Base-by-base conservation (phyloP, 1,140 invertebrate genomes). In the Anastatus disparis region DNA sequence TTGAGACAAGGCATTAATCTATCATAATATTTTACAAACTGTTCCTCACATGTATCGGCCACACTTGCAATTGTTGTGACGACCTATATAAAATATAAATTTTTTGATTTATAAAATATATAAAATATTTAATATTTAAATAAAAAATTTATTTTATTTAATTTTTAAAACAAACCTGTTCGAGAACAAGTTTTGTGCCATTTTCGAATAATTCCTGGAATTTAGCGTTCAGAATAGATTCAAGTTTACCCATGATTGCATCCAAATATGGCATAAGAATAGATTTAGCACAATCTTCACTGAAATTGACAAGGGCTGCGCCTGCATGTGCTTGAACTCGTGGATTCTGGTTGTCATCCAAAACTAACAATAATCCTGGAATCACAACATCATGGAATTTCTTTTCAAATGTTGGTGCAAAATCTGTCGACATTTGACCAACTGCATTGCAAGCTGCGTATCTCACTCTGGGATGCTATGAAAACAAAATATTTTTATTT, bases 401-500 rank as follows among this genome's bases (percentile, higher is more conserved):
- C 86, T 99, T 99, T 84, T 99, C 95, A 79, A 99, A 97, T 9
- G 89, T 88, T 4, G 97, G 97, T 6, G 96, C 96, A 89, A 99
- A 99, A 85, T 99, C 98, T 13, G 97, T 96, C 1, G 96, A 95
- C 95, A 99, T 97, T 87, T 99, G 98, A 15, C 98, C 98, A 42
- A 99, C 90, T n/a, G 97, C 96, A 87, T 99, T 99, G 81, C 98
- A 99, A 52, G 96, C 95, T 27, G 98, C 98, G 81, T 99, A 99
- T 48, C 96, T 89, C 0, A 98, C 97, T 72, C 96, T 87, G 13
- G 95, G 95, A 87, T 98, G 95, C 90, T 94, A 75, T 17, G 85
- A 87, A 38, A 73, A 48, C 27, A 10, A 38, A 75, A 75, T 72
- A 58, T 12, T 3, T 31, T 50, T 1, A 48, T 50, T 20, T 31